Evolutionary conservation across 2,113 vertebrate species (phyloP).

Genomic region (Morone saxatilis): DNA sequence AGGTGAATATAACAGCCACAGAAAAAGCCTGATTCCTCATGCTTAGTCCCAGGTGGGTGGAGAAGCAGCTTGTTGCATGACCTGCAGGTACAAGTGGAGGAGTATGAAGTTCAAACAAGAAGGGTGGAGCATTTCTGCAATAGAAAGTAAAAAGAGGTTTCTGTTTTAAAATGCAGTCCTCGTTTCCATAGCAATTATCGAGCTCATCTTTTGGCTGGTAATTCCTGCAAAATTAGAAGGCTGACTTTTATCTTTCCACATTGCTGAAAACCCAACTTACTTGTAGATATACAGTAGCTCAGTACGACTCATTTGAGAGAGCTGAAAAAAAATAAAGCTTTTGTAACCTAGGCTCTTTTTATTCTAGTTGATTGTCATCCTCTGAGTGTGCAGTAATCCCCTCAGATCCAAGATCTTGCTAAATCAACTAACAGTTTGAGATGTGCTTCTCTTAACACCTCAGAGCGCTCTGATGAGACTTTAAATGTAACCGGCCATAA

Average conservation of each 20-base stretch:
- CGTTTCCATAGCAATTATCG: conserved; percentile 54
- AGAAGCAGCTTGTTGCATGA: conserved; percentile 12
- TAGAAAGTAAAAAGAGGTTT: conserved; percentile 15
- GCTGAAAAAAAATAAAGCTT: conserved; percentile 9
- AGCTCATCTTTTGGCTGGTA: conserved; percentile 24
- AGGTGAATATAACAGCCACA: neutral
- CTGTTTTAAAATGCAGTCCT: neutral
- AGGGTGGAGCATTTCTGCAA: conserved; percentile 12
- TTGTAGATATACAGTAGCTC: conserved; percentile 12
- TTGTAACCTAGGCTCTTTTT: conserved; percentile 24
- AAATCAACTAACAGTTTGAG: conserved; percentile 41
- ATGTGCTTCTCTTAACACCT: conserved; percentile 35
- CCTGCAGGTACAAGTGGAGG: conserved; percentile 43
- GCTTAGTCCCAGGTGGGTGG: conserved; percentile 17
- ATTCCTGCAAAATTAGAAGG: conserved; percentile 31
- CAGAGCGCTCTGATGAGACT: conserved; percentile 53
- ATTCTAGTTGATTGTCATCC: conserved; percentile 38
- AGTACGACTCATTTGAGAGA: conserved; percentile 35
- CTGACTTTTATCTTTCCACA: conserved; percentile 43
- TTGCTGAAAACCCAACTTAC: conserved; percentile 25
- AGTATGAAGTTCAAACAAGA: conserved; percentile 31
- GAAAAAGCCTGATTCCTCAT: neutral
- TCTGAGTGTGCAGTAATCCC: conserved; percentile 34
- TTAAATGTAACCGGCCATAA: conserved; percentile 63
- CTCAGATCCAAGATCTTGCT: conserved; percentile 27